Conservation (phyloP, 2,797 vertebrate genomes). For the Sylvilagus floridanus region DNA sequence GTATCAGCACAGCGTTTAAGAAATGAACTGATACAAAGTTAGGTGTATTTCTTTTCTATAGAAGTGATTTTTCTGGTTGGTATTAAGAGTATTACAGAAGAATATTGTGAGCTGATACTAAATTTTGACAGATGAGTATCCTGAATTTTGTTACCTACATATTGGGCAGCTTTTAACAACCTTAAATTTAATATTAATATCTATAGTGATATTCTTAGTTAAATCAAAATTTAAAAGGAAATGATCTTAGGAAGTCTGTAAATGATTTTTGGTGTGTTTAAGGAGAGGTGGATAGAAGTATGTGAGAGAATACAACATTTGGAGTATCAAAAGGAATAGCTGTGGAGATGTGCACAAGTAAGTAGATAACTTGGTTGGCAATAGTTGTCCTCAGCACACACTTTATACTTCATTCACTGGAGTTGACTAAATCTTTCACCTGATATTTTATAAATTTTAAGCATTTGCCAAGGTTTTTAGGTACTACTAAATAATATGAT, state of each 20-base stretch:
- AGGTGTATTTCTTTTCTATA: neutral
- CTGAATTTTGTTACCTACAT: neutral
- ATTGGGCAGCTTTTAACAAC: neutral
- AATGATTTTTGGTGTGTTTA: neutral
- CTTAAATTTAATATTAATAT: slow-evolving; percentile 32
- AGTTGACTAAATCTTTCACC: neutral
- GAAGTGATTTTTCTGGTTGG: slow-evolving; percentile 17
- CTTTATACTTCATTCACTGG: neutral
- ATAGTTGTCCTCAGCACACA: neutral
- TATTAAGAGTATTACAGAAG: neutral
- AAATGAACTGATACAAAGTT: neutral
- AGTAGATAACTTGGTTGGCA: neutral
- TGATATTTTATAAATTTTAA: slow-evolving; percentile 26
- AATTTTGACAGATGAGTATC: neutral
- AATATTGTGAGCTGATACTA: slow-evolving; percentile 9
- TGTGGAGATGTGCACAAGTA: neutral
- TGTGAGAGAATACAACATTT: neutral
- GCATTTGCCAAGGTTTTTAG: neutral
- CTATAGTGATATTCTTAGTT: neutral
- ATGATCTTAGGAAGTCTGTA: neutral
- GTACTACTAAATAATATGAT: slow-evolving; percentile 31
- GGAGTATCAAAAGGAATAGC: neutral
- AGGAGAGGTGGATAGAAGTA: neutral
- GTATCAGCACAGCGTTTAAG: neutral
- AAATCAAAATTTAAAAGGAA: slow-evolving; percentile 17